Base-by-base conservation (phyloP, 2,888 invertebrate species). In the Embidobia sp. region DNA sequence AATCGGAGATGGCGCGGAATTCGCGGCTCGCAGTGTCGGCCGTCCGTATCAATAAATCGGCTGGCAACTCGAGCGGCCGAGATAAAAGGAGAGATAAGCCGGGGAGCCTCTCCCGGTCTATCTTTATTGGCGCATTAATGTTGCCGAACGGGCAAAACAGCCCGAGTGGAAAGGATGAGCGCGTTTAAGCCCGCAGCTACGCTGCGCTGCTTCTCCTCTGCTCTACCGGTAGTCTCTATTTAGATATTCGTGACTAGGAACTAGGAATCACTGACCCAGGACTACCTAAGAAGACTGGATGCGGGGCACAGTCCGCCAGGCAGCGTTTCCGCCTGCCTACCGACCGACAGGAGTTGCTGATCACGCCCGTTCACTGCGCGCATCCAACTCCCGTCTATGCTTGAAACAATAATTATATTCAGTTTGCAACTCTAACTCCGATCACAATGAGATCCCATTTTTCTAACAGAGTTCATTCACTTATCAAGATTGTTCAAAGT, bases 201-300 rank as follows among this genome's bases (percentile, higher is more conserved):
- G 35, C n/a, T 5, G 37, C 10, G 49, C 49, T 42, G 67, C 49
- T 35, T 53, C 77, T 61, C 51, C 3, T n/a, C n/a, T n/a, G n/a
- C n/a, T n/a, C 64, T 75, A 66, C 77, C 75, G 64, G 75, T 66
- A 74, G 75, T 63, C 76, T 79, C 64, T 85, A 87, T 86, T 85
- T 84, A 85, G 84, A 86, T 70, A 80, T 86, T 86, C 87, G 87
- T 87, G 87, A 87, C 86, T 86, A 84, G 85, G 85, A 86, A 86
- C 85, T 84, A 83, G 83, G 85, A 88, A 85, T 86, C 87, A 83
- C 85, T 88, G 88, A 88, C 88, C 87, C 88, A 85, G 87, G 87
- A 88, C 88, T 85, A 77, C 75, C 78, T 67, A 46, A 74, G 74
- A 67, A 74, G 74, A 66, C 66, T 49, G 64, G 51, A 64, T 40